These are phyloP conservation scores for Fopius arisanus DNA, from an alignment of 1,140 invertebrate species.

Conservation along the genomic window DNA sequence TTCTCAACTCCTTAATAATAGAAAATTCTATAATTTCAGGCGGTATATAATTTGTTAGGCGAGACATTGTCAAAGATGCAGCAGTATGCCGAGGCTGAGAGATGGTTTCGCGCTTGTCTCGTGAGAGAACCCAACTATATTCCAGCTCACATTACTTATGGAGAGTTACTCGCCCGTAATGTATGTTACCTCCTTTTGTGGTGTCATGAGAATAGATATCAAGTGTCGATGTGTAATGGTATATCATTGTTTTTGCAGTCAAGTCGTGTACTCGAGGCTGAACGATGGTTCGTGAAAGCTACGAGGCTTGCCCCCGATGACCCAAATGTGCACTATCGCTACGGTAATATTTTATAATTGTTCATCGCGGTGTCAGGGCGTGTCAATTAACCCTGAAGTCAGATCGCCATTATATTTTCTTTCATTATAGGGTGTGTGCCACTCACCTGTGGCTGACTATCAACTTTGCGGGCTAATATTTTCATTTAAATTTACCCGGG, in stretches of 20 bases:
- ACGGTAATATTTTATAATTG: conserved; percentile 69
- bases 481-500: no score
- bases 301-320: conserved; percentile 83
- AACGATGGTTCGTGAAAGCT: conserved; percentile 88
- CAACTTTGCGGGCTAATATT: no score
- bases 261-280: conserved; percentile 82
- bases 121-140: conserved; percentile 85
- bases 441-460: no score
- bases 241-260: conserved; percentile 68
- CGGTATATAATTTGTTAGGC: conserved; percentile 85
- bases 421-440: no score
- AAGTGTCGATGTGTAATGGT: not conserved
- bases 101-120: conserved; percentile 83
- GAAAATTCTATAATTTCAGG: conserved; percentile 64
- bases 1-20: not conserved
- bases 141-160: conserved; percentile 89
- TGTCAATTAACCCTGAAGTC: no score
- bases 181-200: conserved; percentile 69
- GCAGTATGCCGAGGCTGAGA: conserved; percentile 81
- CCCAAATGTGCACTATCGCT: conserved; percentile 83
- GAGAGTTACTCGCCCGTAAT: conserved; percentile 87
- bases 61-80: conserved; percentile 85
- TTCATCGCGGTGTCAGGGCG: no score
- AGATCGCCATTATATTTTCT: not conserved
- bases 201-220: not conserved